Evolutionary conservation across 1,140 invertebrate genomes (phyloP).

Genomic region (Coenobita brevimanus): DNA sequence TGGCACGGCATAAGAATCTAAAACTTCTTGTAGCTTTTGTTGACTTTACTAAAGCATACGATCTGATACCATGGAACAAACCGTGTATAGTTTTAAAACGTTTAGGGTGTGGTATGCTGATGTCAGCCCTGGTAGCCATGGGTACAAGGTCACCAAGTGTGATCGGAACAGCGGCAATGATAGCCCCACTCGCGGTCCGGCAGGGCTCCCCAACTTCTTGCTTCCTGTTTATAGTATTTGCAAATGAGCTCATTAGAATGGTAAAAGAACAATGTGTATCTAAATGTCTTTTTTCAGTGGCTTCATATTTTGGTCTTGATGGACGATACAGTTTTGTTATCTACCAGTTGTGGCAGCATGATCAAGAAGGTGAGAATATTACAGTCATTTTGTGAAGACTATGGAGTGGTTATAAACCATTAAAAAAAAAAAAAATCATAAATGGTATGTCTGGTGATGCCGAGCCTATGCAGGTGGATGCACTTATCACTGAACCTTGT

Average conservation of each 20-base stretch:
- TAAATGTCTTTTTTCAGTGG: no score
- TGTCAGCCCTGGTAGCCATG: not conserved
- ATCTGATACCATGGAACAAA: slow-evolving; percentile 9
- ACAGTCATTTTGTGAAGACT: no score
- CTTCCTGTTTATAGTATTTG: not conserved
- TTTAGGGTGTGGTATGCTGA: not conserved
- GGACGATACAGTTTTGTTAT: no score
- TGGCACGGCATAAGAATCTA: not conserved
- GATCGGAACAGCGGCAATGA: not conserved
- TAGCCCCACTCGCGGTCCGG: not conserved
- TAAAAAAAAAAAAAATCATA: no score
- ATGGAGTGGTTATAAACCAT: no score
- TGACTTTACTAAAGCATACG: slow-evolving; percentile 12
- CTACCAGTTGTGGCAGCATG: no score
- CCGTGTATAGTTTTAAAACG: not conserved
- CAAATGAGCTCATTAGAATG: not conserved
- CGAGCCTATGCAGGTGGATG: not conserved
- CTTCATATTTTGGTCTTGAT: no score
- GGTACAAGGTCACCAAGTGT: slow-evolving; percentile 2
- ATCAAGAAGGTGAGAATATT: no score
- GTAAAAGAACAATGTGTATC: no score
- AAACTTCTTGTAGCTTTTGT: slow-evolving; percentile 11
- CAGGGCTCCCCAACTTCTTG: no score
- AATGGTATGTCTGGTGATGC: not conserved
- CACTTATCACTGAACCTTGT: not conserved